These are phyloP conservation scores for Petaurus breviceps DNA, from an alignment of 2,113 vertebrate species.

Conservation along the genomic window DNA sequence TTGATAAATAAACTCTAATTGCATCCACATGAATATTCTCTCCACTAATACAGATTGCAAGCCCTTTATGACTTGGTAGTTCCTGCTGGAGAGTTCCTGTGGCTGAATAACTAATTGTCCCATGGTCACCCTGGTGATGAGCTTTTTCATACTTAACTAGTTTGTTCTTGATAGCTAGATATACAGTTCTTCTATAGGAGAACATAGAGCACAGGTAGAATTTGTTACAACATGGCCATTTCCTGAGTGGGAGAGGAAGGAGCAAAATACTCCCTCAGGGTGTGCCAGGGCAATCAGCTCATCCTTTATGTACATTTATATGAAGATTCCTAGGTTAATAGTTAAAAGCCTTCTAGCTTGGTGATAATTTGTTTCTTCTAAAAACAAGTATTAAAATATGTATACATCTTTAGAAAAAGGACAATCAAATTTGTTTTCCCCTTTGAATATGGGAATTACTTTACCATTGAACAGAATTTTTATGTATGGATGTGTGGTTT, in stretches of 20 bases:
- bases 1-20: constrained; percentile 4
- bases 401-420: constrained; percentile 37
- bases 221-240: background rate
- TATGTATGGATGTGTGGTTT: background rate
- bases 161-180: background rate
- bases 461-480: constrained; percentile 29
- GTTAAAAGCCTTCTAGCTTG: background rate
- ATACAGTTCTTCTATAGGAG: background rate
- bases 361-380: background rate
- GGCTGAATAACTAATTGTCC: background rate
- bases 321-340: background rate
- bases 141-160: background rate
- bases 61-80: background rate
- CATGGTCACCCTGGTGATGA: background rate
- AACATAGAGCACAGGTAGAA: background rate
- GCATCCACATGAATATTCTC: background rate
- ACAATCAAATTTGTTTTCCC: constrained; percentile 22
- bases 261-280: background rate
- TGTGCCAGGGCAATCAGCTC: background rate
- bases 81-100: background rate
- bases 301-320: background rate
- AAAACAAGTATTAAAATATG: background rate
- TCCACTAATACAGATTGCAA: background rate
- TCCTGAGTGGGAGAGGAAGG: background rate
- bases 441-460: constrained; percentile 14